Evolutionary conservation across 2,888 invertebrate species (phyloP), one percentile per base, ranked within the genome.

Genomic region (Zaprionus lineosus): DNA sequence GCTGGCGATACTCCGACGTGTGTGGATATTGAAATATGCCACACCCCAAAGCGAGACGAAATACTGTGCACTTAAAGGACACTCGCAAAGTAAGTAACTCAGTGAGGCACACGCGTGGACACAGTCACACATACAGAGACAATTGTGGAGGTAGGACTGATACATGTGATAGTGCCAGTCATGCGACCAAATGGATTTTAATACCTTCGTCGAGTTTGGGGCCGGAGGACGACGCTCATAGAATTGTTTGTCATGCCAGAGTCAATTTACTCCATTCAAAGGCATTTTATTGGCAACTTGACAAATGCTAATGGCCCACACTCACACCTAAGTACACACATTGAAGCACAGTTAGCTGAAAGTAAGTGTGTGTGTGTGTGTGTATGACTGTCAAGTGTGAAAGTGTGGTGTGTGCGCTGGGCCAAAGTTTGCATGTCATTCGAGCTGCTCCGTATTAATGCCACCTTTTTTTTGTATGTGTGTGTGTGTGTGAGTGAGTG

Each of bases 221-320:
- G 24, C 8, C 18, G 31, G 14, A 31, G 56, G 29, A 55, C 47
- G 39, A 24, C 29, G 57, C 52, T 77, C 71, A 47, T 40, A 56
- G 79, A 78, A 84, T 60, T 82, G 82, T 75, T 68, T 84, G 79
- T 81, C 79, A 81, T 81, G 84, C 78, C 84, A 75, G 55, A 84
- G 82, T 79, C 84, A 84, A 79, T 81, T 81, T 84, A 75, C 75
- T 70, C 71, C 73, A 65, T 82, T 84, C 78, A 78, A 63, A 68
- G 79, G 61, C 71, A 75, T 75, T 82, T 78, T 82, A 81, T 84
- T 84, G 79, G 82, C 74, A 75, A 71, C 71, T 81, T 78, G 75
- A 71, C 73, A 82, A 75, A 74, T 68, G 78, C 78, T 78, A 70
- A 74, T 78, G 78, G 76, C 51, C 29, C 33, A 41, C 44, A 73